Conservation (phyloP, 2,113 vertebrate genomes). For the Suncus etruscus region DNA sequence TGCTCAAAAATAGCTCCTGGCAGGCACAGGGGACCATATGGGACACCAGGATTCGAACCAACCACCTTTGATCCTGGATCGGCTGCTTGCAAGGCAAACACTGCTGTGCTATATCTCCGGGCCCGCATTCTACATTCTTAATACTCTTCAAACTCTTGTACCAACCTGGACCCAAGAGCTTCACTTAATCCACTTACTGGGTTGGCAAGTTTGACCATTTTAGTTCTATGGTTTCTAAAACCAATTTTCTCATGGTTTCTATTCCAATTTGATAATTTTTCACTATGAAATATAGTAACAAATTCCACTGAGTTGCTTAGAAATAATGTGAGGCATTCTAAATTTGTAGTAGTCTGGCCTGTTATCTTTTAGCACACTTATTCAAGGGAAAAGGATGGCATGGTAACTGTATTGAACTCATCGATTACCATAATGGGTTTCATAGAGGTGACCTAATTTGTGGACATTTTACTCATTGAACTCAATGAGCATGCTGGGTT, state of each 20-base stretch:
- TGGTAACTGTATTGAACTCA: not conserved
- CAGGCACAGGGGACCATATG: too few species aligned
- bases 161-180: not conserved
- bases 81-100: too few species aligned
- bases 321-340: slow-evolving; percentile 11
- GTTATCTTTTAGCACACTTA: not conserved
- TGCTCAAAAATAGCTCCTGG: too few species aligned
- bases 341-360: not conserved
- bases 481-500: too few species aligned
- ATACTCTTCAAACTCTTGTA: not conserved
- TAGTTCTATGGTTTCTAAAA: not conserved
- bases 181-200: not conserved
- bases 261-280: slow-evolving; percentile 9
- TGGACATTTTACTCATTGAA: too few species aligned
- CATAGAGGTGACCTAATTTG: not conserved
- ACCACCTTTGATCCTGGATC: too few species aligned
- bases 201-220: not conserved
- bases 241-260: not conserved
- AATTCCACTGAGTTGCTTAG: not conserved
- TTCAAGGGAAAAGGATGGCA: not conserved
- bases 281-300: not conserved
- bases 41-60: too few species aligned
- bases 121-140: not conserved
- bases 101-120: too few species aligned
- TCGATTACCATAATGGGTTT: not conserved